phyloP scores from a whole-genome alignment of 2,888 invertebrate species.

The Pseudococcus longispinus region DNA sequence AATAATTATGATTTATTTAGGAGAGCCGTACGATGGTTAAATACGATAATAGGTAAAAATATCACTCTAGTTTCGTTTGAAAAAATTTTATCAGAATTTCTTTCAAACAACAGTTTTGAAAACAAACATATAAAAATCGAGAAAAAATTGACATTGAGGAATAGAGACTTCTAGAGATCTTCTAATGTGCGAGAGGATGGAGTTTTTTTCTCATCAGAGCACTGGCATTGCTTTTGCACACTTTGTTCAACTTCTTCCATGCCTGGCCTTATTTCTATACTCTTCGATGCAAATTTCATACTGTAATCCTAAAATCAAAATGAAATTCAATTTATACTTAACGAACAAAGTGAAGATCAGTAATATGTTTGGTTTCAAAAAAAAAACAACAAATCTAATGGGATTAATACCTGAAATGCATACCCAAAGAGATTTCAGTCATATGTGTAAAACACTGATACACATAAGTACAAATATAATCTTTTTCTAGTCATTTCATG shows the following conservation, averaged over 20 bases:
- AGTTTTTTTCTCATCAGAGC: not conserved
- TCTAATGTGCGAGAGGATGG: not conserved
- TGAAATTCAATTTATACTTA: not conserved
- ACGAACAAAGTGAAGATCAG: not conserved
- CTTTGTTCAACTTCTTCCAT: constrained; percentile 69
- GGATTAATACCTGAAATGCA: too few species aligned
- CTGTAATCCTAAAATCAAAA: constrained; percentile 74
- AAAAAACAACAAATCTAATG: too few species aligned
- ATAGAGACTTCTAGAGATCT: not conserved
- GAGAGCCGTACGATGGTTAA: constrained; percentile 94
- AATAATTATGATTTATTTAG: constrained; percentile 98
- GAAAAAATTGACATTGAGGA: not conserved
- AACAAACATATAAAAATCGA: not conserved
- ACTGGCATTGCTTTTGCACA: constrained; percentile 62
- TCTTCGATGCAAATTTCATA: constrained; percentile 68
- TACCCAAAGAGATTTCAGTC: too few species aligned
- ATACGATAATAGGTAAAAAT: not conserved
- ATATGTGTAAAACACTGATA: too few species aligned
- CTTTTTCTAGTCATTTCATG: too few species aligned
- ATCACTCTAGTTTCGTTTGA: not conserved
- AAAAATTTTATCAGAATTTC: not conserved
- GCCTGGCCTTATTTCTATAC: constrained; percentile 67
- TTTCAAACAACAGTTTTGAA: not conserved
- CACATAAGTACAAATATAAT: too few species aligned
- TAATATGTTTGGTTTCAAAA: not conserved